phyloP scores from a whole-genome alignment of 2,113 vertebrate species.

The Fukomys damarensis region DNA sequence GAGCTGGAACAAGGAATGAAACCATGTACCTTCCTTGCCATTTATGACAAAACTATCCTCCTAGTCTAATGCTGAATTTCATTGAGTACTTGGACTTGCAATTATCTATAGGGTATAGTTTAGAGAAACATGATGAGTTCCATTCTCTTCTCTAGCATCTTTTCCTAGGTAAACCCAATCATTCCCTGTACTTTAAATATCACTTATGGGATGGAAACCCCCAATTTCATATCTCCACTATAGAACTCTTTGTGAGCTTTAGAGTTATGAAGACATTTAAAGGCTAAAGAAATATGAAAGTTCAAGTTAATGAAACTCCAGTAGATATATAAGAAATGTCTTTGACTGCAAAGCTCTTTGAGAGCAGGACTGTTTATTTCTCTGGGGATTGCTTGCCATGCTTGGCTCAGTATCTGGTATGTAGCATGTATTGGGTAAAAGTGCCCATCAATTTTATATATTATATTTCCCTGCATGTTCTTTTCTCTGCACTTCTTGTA shows the following conservation, averaged over 20 bases:
- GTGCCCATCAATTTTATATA: neutral
- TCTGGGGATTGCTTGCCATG: neutral
- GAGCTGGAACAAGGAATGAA: neutral
- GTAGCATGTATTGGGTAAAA: neutral
- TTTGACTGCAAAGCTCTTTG: neutral
- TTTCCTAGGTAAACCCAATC: neutral
- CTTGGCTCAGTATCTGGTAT: neutral
- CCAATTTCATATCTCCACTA: neutral
- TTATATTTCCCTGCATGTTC: neutral
- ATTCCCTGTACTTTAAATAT: neutral
- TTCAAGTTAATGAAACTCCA: neutral
- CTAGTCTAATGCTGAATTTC: neutral
- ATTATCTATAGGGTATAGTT: neutral
- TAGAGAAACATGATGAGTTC: neutral
- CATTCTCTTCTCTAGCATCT: neutral
- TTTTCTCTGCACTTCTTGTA: neutral
- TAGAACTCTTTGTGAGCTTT: neutral
- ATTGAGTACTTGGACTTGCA: neutral
- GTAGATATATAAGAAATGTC: neutral
- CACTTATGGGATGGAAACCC: neutral
- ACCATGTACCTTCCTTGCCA: neutral
- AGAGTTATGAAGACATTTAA: neutral
- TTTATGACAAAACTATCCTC: neutral
- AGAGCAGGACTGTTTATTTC: neutral
- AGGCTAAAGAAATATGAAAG: neutral